Evolutionary conservation across 1,140 invertebrate genomes (phyloP).

Genomic region (Euglossa dilemma): DNA sequence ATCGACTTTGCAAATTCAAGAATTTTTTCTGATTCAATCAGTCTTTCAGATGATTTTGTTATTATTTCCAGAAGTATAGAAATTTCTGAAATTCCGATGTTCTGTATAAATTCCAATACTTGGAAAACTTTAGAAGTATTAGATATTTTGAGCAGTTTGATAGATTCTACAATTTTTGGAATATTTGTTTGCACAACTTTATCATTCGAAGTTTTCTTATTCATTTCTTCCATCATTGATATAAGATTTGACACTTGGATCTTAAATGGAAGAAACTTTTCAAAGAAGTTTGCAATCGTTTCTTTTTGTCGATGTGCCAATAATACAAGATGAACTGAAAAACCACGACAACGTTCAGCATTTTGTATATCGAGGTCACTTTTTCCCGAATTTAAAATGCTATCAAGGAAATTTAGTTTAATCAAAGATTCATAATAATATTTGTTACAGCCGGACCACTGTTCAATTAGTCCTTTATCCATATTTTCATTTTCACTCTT

Average conservation of each 20-base stretch:
- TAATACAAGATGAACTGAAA: conserved; percentile 87
- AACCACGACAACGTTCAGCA: conserved; percentile 93
- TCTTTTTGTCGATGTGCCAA: conserved; percentile 83
- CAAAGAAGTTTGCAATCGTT: conserved; percentile 72
- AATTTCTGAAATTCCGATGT: no score
- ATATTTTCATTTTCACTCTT: not conserved
- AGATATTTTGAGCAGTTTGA: no score
- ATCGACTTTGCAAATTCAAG: no score
- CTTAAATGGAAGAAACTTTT: conserved; percentile 76
- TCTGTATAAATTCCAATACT: no score
- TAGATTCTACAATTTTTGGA: conserved; percentile 14
- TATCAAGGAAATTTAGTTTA: conserved; percentile 86
- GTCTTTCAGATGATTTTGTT: no score
- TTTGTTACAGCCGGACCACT: conserved; percentile 89
- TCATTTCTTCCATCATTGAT: conserved; percentile 32
- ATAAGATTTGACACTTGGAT: conserved; percentile 70
- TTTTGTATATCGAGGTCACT: conserved; percentile 91
- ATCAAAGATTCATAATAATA: conserved; percentile 90
- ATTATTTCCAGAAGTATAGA: no score
- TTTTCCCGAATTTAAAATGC: conserved; percentile 85
- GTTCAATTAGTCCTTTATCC: conserved; percentile 75
- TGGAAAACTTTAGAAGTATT: no score
- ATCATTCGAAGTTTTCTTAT: not conserved
- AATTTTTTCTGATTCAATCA: no score
- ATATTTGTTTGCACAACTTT: not conserved